A percentile compares a stretch with the other conserved stretches of the same genome.
Conservation (phyloP, 2,797 vertebrate genomes). For the Paedocypris micromegethes region DNA sequence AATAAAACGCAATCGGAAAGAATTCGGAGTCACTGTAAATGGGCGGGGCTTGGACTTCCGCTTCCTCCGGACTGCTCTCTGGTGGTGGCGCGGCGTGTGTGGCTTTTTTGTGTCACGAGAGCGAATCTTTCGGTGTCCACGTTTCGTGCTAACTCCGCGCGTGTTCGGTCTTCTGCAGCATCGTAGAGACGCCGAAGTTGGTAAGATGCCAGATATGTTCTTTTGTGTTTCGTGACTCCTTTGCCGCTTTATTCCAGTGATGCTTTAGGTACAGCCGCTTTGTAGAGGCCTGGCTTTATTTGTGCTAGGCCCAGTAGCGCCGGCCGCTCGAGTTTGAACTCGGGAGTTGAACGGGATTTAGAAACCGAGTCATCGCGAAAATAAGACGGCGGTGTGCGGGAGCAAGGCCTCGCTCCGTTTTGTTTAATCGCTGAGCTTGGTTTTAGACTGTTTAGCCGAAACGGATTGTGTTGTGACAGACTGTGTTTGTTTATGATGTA, state of each 20-base stretch:
- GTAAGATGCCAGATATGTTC: slow-evolving; percentile 18
- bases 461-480: background rate
- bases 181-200: slow-evolving; percentile 20
- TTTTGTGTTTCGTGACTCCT: no score
- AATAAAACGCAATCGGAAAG: background rate
- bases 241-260: no score
- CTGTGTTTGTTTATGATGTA: slow-evolving; percentile 8
- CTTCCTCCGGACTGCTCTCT: background rate
- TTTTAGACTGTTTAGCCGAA: background rate
- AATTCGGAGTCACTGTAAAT: background rate
- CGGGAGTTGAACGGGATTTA: slow-evolving; percentile 15
- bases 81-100: slow-evolving; percentile 6
- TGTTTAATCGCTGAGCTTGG: background rate
- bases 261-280: background rate
- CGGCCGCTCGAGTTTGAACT: slow-evolving; percentile 32
- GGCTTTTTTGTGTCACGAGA: slow-evolving; percentile 34
- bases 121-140: slow-evolving; percentile 18
- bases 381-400: slow-evolving; percentile 27
- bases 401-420: slow-evolving; percentile 13
- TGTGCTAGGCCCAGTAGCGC: slow-evolving; percentile 9
- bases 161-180: slow-evolving; percentile 4
- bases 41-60: slow-evolving; percentile 24
- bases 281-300: slow-evolving; percentile 9
- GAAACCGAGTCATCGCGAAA: slow-evolving; percentile 18
- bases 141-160: slow-evolving; percentile 13